These are phyloP conservation scores for Corydoras sp. DNA, from an alignment of 2,113 vertebrate species.

Conservation along the genomic window DNA sequence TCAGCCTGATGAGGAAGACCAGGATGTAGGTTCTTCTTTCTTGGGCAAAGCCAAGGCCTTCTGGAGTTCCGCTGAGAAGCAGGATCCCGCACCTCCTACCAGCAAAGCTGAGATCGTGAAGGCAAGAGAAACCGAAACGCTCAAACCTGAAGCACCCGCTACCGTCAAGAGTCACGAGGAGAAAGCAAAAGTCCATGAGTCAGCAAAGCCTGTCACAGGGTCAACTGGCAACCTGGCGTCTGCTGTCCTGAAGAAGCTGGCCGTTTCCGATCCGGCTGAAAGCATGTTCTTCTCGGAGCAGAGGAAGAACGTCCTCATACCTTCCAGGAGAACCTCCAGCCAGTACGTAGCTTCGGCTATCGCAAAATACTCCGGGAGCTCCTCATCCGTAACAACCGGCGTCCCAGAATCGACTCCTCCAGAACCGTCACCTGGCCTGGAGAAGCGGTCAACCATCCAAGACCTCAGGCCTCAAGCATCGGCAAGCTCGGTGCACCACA, in stretches of 20 bases:
- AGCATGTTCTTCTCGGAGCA: slow-evolving; percentile 44
- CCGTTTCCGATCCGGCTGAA: slow-evolving; percentile 39
- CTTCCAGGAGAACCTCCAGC: slow-evolving; percentile 82
- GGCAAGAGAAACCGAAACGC: slow-evolving; percentile 40
- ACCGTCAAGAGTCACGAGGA: slow-evolving; percentile 31
- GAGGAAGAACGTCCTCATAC: slow-evolving; percentile 73
- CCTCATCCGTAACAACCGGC: slow-evolving; percentile 17
- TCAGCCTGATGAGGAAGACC: not conserved
- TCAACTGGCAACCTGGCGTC: slow-evolving; percentile 26
- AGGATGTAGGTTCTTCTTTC: slow-evolving; percentile 55
- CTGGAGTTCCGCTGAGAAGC: slow-evolving; percentile 71
- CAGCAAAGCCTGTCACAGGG: slow-evolving; percentile 30
- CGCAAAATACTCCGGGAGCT: slow-evolving; percentile 61
- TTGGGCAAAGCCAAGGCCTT: slow-evolving; percentile 75
- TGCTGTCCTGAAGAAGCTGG: slow-evolving; percentile 44
- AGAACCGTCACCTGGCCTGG: slow-evolving; percentile 36
- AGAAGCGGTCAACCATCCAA: slow-evolving; percentile 11
- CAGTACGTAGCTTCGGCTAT: slow-evolving; percentile 89
- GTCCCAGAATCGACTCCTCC: slow-evolving; percentile 13
- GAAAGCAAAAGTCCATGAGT: slow-evolving; percentile 30
- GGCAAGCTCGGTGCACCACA: slow-evolving; percentile 29
- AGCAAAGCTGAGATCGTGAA: slow-evolving; percentile 43
- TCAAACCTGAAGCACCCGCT: slow-evolving; percentile 32
- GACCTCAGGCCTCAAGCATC: slow-evolving; percentile 27
- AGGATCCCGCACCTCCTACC: slow-evolving; percentile 41